Evolutionary conservation across 2,797 vertebrate genomes (phyloP), one percentile per base, ranked within the genome.

Genomic region (Crenichthys baileyi): DNA sequence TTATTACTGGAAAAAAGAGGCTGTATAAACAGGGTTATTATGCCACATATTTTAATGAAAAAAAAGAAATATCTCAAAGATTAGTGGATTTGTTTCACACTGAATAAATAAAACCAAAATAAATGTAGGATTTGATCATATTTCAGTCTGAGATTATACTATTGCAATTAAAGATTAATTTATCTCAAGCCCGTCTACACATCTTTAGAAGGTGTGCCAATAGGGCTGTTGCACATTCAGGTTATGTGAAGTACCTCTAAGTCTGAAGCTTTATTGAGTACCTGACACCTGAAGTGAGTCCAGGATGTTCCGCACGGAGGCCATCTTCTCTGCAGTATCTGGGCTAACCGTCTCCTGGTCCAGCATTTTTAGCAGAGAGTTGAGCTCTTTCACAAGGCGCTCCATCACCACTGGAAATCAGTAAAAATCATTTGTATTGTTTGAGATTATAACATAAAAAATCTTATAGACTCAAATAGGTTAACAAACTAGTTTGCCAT

Each of bases 331-430:
- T 39, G 96, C 91, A 0, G 98, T 96, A 53, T 96, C 97, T 24
- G 97, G 93, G 61, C 98, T 99, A 92, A 99, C 95, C 20, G 96
- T 96, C 92, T 99, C 98, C 0, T 97, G 96, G 89, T 99, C 98
- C 92, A 99, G 91, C 93, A 99, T 95, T 93, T 97, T 98, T 81
- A 99, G 96, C 73, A 99, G 92, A 53, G 96, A 55, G 0, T 94
- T 95, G 65, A 99, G 95, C 94, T 99, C 98, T 0, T 94, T 97
- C 78, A 99, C 94, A 50, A 99, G 97, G 75, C 97, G 97, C 90
- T 99, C 98, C 93, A 99, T 94, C 83, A 95, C 97, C 96, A 90
- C 60, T 82, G 81, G 76, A 88, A 87, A 88, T 70, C 67, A 72
- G 22, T 4, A 36, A 71, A 44, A 60, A 65, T 68, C 50, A 39